Evolutionary conservation across 2,888 invertebrate species (phyloP), one percentile per base, ranked within the genome.

Genomic region (Myopa tessellatipennis): DNA sequence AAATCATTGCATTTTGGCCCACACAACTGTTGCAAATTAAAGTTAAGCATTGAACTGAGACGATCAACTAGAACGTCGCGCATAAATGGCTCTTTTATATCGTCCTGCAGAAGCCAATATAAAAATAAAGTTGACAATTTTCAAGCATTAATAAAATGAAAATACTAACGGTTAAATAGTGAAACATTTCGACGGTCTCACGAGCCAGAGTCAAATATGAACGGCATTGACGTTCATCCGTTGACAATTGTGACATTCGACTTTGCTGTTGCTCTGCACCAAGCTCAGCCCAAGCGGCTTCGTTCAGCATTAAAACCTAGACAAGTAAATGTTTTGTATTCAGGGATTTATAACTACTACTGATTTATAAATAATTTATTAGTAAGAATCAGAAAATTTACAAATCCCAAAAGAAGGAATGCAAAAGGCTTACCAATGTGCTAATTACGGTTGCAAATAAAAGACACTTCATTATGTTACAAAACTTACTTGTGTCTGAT

Each of bases 161-260:
- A 50, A 34, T 38, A 74, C 85, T 83, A 79, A 89, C 95, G 34
- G 98, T 98, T 83, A 99, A 91, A 90, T 98, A 98, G 88, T 98
- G 96, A 89, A 99, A 95, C 97, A 99, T 97, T 88, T 99, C 97
- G 71, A 99, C 98, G 0, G 99, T 99, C 90, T 98, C 98, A 81
- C 96, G 90, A 68, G 96, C 97, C 79, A 98, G 90, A 4, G 97
- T 97, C 83, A 98, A 91, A 89, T 98, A 98, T 0, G 96, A 97
- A 76, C 95, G 93, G 87, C 96, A 96, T 88, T 96, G 96, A 5
- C 96, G 90, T 89, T 96, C 96, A 90, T 96, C 96, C 75, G 95
- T 94, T 58, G 93, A 91, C 74, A 97, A 90, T 83, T 95, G 94
- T n/a, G 96, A 91, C 81, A 94, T 92, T 36, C 95, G 91, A 77